A percentile compares a stretch with the other conserved stretches of the same genome.
These are phyloP conservation scores for Omphaloscelis lunosa DNA, from an alignment of 2,888 invertebrate genomes.

Conservation along the genomic window DNA sequence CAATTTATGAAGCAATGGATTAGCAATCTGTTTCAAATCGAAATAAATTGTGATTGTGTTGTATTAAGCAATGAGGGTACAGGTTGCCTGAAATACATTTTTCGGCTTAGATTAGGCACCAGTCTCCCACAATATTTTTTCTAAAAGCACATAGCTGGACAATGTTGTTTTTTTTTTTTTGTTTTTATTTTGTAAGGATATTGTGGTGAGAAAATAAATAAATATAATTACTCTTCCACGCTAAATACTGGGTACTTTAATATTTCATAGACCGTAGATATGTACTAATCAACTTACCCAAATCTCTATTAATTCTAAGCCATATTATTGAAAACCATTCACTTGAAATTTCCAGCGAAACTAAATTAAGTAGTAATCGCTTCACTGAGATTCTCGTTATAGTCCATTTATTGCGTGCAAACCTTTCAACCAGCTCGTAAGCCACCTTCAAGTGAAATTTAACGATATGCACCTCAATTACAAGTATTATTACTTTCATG, in stretches of 20 bases:
- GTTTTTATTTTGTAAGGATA: no score
- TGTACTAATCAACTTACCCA: background rate
- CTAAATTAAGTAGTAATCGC: conserved; percentile 39
- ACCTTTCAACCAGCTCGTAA: conserved; percentile 22
- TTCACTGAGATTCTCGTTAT: conserved; percentile 30
- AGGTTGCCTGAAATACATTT: no score
- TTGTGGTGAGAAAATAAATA: no score
- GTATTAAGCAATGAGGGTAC: no score
- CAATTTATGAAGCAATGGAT: no score
- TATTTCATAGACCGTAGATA: background rate
- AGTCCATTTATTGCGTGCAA: conserved; percentile 44
- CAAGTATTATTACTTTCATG: conserved; percentile 5
- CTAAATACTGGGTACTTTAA: background rate
- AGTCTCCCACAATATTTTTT: no score
- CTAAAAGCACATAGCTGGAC: no score
- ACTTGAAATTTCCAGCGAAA: conserved; percentile 12
- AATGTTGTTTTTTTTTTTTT: no score
- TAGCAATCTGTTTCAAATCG: no score
- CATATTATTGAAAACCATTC: conserved; percentile 12
- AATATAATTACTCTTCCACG: background rate
- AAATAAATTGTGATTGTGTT: no score
- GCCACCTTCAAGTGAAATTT: conserved; percentile 25
- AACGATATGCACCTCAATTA: conserved; percentile 26
- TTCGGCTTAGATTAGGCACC: no score
- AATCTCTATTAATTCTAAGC: background rate